Percentiles rank a stretch among this genome's conserved stretches.
Evolutionary conservation across 2,113 vertebrate genomes (phyloP).

Genomic region (Manacus vitellinus): DNA sequence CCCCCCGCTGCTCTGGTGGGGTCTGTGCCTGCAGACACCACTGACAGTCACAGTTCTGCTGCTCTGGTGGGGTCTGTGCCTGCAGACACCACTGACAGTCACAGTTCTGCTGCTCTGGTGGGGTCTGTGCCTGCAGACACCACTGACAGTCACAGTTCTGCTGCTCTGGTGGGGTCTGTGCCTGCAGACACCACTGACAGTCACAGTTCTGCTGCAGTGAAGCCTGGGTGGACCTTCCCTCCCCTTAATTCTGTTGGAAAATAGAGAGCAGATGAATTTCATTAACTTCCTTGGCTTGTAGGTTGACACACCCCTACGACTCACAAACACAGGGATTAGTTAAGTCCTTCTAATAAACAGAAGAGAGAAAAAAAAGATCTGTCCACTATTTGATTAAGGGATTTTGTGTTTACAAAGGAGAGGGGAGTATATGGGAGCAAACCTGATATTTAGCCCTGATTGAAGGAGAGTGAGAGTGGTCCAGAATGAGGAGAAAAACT

Average conservation of each 20-base stretch:
- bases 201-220: neutral
- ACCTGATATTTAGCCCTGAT: neutral
- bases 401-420: conserved; percentile 55
- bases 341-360: conserved; percentile 63
- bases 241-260: conserved; percentile 22
- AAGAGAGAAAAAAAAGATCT: neutral
- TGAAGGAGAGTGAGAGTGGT: neutral
- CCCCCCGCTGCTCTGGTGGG: neutral
- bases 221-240: neutral
- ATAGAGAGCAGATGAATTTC: conserved; percentile 62
- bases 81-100: conserved; percentile 20
- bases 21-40: conserved; percentile 29
- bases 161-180: conserved; percentile 15
- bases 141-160: neutral
- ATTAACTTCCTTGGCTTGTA: conserved; percentile 57
- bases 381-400: conserved; percentile 56
- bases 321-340: conserved; percentile 67
- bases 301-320: conserved; percentile 52
- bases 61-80: conserved; percentile 6
- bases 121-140: conserved; percentile 33
- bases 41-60: conserved; percentile 14
- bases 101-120: neutral
- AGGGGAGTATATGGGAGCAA: conserved; percentile 27
- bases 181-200: conserved; percentile 1
- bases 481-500: neutral